These are phyloP conservation scores for Nomada goodeniana DNA, from an alignment of 2,888 invertebrate genomes.

Conservation along the genomic window DNA sequence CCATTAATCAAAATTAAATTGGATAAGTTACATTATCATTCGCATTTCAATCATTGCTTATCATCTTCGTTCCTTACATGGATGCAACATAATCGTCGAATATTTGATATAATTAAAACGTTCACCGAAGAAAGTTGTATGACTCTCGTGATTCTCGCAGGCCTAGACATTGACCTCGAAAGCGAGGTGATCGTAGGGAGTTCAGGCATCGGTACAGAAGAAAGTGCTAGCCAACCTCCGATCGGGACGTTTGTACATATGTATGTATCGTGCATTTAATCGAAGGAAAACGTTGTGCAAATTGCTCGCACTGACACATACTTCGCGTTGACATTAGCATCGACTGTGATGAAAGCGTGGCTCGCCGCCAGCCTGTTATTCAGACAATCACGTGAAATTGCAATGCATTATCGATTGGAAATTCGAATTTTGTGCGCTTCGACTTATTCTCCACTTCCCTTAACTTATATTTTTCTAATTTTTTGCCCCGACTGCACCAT, in stretches of 20 bases:
- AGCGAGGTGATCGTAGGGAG: slow-evolving; percentile 72
- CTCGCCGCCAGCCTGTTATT: not conserved
- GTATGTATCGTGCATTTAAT: slow-evolving; percentile 31
- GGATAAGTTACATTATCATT: not conserved
- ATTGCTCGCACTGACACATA: slow-evolving; percentile 2
- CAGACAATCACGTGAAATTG: not conserved
- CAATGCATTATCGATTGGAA: not conserved
- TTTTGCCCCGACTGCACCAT: no score
- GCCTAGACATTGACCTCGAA: slow-evolving; percentile 81
- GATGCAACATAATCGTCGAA: not conserved
- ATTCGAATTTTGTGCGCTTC: not conserved
- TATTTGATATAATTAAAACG: not conserved
- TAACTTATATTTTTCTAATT: not conserved
- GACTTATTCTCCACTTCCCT: no score
- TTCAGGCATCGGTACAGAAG: slow-evolving; percentile 76
- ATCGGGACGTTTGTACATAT: slow-evolving; percentile 14
- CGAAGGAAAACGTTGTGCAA: slow-evolving; percentile 17
- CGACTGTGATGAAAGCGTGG: not conserved
- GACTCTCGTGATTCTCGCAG: slow-evolving; percentile 21
- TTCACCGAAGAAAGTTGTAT: not conserved
- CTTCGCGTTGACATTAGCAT: slow-evolving; percentile 7
- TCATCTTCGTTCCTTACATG: not conserved
- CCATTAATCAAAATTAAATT: not conserved
- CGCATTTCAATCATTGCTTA: not conserved
- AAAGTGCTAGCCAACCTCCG: slow-evolving; percentile 79